Evolutionary conservation across 2,888 invertebrate species (phyloP), one percentile per base, ranked within the genome.

Genomic region (Cheilosia soror): DNA sequence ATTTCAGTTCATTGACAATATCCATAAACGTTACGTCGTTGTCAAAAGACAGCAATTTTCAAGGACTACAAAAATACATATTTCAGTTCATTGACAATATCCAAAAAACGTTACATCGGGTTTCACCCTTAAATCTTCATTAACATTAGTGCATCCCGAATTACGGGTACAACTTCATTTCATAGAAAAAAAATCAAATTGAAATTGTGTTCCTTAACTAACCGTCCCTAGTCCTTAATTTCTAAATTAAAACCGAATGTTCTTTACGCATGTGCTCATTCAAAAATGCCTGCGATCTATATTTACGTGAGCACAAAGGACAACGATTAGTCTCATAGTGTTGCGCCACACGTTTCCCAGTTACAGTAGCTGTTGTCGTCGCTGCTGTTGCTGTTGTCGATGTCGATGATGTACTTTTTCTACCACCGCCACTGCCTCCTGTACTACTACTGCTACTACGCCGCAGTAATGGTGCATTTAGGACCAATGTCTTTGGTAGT

Each of bases 241-340:
- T 66, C 42, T 85, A 85, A 76, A 85, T 85, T 27, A 85, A 72
- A 40, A 92, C 90, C 44, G 92, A 92, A 88, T 92, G 92, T 87
- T 92, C 92, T 72, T 92, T 91, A 75, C 92, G 90, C 92, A 92
- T 92, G 72, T 92, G 92, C 78, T 92, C 92, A 75, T 92, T 92
- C 49, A 92, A 88, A 87, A 91, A 91, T 42, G 92, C 90, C 83
- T 92, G 92, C 4, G 92, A 90, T 65, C 92, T 90, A 88, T 92
- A 92, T 76, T 90, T 90, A 2, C 91, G 89, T n/a, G 91, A 89
- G 83, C 92, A 92, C 5, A 92, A 88, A 1, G 92, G 92, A 88
- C 92, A 92, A 37, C 92, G 91, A 88, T 91, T 91, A 47, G 90
- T 89, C 81, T 91, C 91, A 77, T 90, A 90, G 47, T 88, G 88